Evolutionary conservation across 2,888 invertebrate genomes (phyloP).

Genomic region (Apamea monoglypha): DNA sequence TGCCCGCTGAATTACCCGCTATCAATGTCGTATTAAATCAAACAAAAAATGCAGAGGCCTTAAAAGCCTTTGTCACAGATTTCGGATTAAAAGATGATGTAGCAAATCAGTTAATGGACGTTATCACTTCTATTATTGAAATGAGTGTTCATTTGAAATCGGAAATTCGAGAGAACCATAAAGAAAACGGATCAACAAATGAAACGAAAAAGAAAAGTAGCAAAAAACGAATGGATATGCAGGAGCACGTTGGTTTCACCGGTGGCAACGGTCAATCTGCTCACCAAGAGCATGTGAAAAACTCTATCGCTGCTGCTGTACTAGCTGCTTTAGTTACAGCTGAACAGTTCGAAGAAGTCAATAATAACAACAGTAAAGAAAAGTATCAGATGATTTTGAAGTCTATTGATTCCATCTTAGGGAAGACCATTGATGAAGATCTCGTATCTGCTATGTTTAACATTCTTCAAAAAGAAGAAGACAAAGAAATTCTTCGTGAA

Average conservation of each 20-base stretch:
- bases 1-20: conserved; percentile 90
- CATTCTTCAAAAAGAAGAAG: conserved; percentile 88
- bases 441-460: conserved; percentile 87
- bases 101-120: conserved; percentile 88
- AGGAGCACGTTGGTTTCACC: conserved; percentile 69
- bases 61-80: conserved; percentile 87
- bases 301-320: conserved; percentile 89
- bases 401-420: conserved; percentile 88
- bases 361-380: conserved; percentile 87
- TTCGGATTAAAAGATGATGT: conserved; percentile 88
- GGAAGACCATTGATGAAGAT: conserved; percentile 87
- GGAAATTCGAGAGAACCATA: conserved; percentile 80
- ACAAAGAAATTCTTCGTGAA: conserved; percentile 86
- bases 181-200: conserved; percentile 70
- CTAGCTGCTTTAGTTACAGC: conserved; percentile 88
- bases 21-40: conserved; percentile 90
- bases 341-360: conserved; percentile 88
- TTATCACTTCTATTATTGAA: conserved; percentile 88
- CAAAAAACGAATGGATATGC: conserved; percentile 77
- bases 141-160: conserved; percentile 88
- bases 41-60: conserved; percentile 86
- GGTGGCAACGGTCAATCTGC: conserved; percentile 78
- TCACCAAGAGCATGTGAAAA: conserved; percentile 88
- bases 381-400: conserved; percentile 88
- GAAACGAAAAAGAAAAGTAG: conserved; percentile 80